Evolutionary conservation across 2,888 invertebrate species (phyloP).

Genomic region (Leucophenga montana): DNA sequence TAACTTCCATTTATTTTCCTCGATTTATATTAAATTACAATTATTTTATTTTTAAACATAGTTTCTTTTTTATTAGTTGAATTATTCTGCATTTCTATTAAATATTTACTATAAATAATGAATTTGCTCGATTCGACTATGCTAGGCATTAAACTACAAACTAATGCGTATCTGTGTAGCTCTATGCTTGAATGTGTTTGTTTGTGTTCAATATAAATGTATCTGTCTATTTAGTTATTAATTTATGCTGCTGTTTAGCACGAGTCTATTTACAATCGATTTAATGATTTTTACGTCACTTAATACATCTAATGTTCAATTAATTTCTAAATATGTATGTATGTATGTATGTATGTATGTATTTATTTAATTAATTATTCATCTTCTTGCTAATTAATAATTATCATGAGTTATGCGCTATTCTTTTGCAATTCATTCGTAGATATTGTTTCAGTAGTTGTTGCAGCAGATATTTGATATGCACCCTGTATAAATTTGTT

Average conservation of each 20-base stretch:
- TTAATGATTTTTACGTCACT: neutral
- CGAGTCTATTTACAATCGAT: too few species aligned
- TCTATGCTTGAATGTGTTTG: conserved; percentile 8
- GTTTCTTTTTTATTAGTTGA: conserved; percentile 21
- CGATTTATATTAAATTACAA: conserved; percentile 13
- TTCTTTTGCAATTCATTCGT: too few species aligned
- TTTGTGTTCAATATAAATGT: neutral
- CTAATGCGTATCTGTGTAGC: conserved; percentile 42
- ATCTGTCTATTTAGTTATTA: neutral
- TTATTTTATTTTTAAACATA: conserved; percentile 33
- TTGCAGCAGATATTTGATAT: conserved; percentile 53
- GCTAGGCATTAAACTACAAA: conserved; percentile 60
- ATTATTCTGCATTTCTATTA: too few species aligned
- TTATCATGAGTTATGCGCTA: conserved; percentile 50
- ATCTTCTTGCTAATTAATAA: conserved; percentile 44
- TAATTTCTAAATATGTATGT: conserved; percentile 46
- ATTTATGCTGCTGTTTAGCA: neutral
- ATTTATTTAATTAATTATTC: conserved; percentile 39
- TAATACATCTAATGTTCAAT: neutral
- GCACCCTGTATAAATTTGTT: conserved; percentile 45
- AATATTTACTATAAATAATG: too few species aligned
- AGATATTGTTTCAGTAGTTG: neutral
- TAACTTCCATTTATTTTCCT: conserved; percentile 18
- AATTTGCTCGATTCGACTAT: conserved; percentile 31
- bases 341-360: too few species aligned